These are phyloP conservation scores for Meloidogyne chitwoodi DNA, from an alignment of 1,140 invertebrate species.

Conservation along the genomic window DNA sequence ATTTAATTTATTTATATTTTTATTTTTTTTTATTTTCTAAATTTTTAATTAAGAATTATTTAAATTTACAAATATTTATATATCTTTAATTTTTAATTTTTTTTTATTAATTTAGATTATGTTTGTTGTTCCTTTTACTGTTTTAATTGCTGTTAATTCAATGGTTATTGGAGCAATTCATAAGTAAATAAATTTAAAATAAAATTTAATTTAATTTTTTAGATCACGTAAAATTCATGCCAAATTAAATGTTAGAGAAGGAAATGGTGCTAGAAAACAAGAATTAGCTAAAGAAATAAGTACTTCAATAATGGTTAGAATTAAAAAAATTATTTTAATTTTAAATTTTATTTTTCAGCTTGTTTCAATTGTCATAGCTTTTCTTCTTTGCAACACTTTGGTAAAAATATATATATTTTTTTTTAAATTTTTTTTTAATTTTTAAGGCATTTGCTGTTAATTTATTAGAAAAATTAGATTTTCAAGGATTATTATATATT, in stretches of 20 bases:
- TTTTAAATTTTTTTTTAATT: slow-evolving; percentile 28
- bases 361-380: slow-evolving; percentile 53
- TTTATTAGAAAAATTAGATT: slow-evolving; percentile 51
- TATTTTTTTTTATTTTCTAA: too few species aligned
- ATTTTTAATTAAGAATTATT: too few species aligned
- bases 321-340: background rate
- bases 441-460: slow-evolving; percentile 57
- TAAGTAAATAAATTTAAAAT: slow-evolving; percentile 19
- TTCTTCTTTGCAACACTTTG: slow-evolving; percentile 49
- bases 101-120: slow-evolving; percentile 31
- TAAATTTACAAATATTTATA: too few species aligned
- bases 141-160: slow-evolving; percentile 45
- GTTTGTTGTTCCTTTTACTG: slow-evolving; percentile 42
- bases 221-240: slow-evolving; percentile 48
- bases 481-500: slow-evolving; percentile 40
- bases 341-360: slow-evolving; percentile 15
- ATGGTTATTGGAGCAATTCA: slow-evolving; percentile 44
- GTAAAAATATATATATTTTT: slow-evolving; percentile 20
- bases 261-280: slow-evolving; percentile 45
- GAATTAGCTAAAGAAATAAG: slow-evolving; percentile 54
- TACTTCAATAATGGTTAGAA: slow-evolving; percentile 47
- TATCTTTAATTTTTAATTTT: background rate
- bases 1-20: too few species aligned
- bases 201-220: slow-evolving; percentile 8
- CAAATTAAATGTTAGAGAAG: slow-evolving; percentile 47